phyloP scores from a whole-genome alignment of 1,140 invertebrate genomes.

The Aethina tumida region DNA sequence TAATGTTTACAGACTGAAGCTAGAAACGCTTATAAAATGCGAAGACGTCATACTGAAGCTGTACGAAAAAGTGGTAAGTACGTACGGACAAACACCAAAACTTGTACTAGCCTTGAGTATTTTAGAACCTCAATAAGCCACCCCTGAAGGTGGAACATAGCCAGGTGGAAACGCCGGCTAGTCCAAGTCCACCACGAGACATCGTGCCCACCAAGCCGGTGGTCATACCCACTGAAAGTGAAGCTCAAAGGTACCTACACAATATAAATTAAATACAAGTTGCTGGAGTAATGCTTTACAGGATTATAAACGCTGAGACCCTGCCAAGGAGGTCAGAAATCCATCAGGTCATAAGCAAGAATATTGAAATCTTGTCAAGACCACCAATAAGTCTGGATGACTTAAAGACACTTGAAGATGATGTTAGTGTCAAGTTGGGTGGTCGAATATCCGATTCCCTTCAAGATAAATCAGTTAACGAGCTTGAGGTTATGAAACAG shows the following conservation, averaged over 20 bases:
- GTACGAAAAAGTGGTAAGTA: conserved; percentile 50
- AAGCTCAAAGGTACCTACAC: neutral
- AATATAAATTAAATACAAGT: neutral
- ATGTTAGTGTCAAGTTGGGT: conserved; percentile 19
- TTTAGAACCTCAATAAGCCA: neutral
- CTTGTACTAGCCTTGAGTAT: conserved; percentile 3
- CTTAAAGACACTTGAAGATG: conserved; percentile 22
- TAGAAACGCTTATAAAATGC: conserved; percentile 52
- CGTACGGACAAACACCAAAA: neutral
- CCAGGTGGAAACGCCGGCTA: conserved; percentile 33
- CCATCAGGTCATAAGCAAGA: too few relatives aligned
- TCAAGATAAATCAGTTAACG: conserved; percentile 13
- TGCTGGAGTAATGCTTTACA: too few relatives aligned
- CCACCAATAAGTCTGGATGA: conserved; percentile 26
- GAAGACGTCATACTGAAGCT: conserved; percentile 54
- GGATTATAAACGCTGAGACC: too few relatives aligned
- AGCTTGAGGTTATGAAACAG: conserved; percentile 18
- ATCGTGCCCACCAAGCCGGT: conserved; percentile 23
- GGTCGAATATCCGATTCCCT: conserved; percentile 7
- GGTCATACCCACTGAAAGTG: conserved; percentile 37
- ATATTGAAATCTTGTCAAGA: too few relatives aligned
- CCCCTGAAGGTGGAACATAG: conserved; percentile 6
- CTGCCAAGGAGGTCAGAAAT: too few relatives aligned
- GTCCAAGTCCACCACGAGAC: conserved; percentile 35
- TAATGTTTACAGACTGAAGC: conserved; percentile 47